Base-by-base conservation (phyloP, 2,797 vertebrate species). In the Sebastiscus tertius region DNA sequence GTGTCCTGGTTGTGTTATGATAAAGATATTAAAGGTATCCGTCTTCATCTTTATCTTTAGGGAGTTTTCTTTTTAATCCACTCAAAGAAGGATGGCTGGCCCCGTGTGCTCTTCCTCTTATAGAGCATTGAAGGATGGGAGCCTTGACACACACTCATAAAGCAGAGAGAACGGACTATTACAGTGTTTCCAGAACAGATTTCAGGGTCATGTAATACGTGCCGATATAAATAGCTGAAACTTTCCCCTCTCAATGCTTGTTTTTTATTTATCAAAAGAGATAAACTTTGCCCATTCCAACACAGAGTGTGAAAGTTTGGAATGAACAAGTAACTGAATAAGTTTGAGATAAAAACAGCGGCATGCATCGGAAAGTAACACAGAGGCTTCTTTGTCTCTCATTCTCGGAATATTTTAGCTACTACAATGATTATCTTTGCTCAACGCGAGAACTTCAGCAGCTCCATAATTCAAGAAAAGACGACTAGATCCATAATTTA, bases 1-100 rank as follows among this genome's bases (percentile, higher is more conserved):
- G 49, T 49, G 61, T 84, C 86, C 81, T 27, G 33, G 62, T 62
- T 72, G 70, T 72, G 79, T 81, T 86, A 74, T 84, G 82, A 87
- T 77, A 72, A 59, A 76, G 80, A 89, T 93, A 94, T 91, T 85
- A 89, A 89, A 92, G 79, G 56, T 81, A 91, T 93, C 84, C 27
- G 67, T 93, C 90, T 92, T 89, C 86, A 83, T 90, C 59, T 84
- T 79, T 77, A 86, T 85, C 84, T 75, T 65, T 3, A 6, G 78
- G 80, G 69, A 68, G 68, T 71, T 83, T 76, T 79, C 62, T 82
- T 82, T 80, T 78, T 75, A 73, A 84, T 87, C 69, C 67, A 56
- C 42, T 73, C 56, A 12, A 14, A 79, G 75, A 79, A 29, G 29
- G 75, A 76, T 2, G 24, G 29, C 9, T 29, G 4, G 16, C 33